Percentiles rank a stretch among this genome's conserved stretches.
Evolutionary conservation across 2,113 vertebrate genomes (phyloP).

Genomic region (Cyanistes caeruleus): DNA sequence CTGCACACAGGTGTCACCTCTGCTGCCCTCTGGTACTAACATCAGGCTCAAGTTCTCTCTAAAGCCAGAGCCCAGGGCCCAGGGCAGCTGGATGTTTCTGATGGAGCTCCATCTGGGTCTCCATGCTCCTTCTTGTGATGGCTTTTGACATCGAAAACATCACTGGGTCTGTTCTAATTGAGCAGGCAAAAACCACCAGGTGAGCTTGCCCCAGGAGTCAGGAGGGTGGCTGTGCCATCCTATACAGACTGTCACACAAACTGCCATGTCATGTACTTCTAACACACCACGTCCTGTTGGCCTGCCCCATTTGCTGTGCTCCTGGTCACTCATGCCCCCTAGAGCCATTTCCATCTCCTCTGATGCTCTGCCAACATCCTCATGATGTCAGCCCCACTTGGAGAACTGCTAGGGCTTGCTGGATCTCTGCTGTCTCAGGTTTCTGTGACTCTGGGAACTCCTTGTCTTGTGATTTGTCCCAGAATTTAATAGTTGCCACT

Average conservation of each 20-base stretch:
- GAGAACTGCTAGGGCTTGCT: not conserved
- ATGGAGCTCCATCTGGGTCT: not conserved
- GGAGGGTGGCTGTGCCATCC: not conserved
- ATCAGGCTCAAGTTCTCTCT: not conserved
- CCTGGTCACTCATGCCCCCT: too few species aligned
- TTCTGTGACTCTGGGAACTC: not conserved
- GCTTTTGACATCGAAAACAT: not conserved
- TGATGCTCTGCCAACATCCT: not conserved
- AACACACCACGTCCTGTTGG: rapidly evolving
- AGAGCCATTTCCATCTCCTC: not conserved
- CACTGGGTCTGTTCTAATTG: rapidly evolving
- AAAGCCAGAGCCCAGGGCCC: not conserved
- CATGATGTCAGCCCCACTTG: rapidly evolving
- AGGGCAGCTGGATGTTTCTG: not conserved
- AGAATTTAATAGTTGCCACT: not conserved
- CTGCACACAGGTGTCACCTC: too few species aligned
- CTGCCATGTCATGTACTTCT: not conserved
- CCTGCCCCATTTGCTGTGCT: not conserved
- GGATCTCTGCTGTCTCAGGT: not conserved
- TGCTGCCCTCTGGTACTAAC: not conserved
- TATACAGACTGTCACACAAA: not conserved
- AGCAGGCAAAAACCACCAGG: not conserved
- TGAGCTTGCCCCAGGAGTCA: rapidly evolving
- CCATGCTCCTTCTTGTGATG: not conserved
- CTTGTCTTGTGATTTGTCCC: not conserved